These are phyloP conservation scores for Sander vitreus DNA, from an alignment of 2,113 vertebrate species.

Conservation along the genomic window DNA sequence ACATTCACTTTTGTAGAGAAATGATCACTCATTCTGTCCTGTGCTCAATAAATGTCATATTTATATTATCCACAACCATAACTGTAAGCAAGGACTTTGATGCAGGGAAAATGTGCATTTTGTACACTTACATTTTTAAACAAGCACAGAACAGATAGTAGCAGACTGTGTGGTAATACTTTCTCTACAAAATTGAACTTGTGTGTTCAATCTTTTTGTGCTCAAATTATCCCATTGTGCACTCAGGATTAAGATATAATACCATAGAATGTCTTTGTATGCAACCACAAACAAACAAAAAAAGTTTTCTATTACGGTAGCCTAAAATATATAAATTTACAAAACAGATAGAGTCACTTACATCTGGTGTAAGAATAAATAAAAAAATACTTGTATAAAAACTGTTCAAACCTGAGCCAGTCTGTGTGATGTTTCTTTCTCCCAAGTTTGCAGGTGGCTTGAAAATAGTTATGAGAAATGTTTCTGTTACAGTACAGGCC, in stretches of 20 bases:
- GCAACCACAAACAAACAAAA: conserved; percentile 2
- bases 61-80: too few species aligned
- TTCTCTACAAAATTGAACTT: background rate
- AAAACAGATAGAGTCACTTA: background rate
- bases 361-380: background rate
- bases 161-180: background rate
- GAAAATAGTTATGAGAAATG: background rate
- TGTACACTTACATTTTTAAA: too few species aligned
- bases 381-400: conserved; percentile 2
- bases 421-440: background rate
- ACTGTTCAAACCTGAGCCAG: background rate
- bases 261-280: background rate
- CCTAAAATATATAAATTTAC: background rate
- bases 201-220: background rate
- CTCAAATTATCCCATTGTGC: background rate
- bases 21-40: too few species aligned
- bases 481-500: background rate
- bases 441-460: background rate
- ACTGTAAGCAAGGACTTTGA: background rate
- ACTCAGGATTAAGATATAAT: background rate
- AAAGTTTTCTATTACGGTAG: background rate
- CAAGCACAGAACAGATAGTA: too few species aligned
- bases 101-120: background rate
- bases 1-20: too few species aligned
- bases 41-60: too few species aligned